These are phyloP conservation scores for Pseudomyrmex dendroicus DNA, from an alignment of 1,140 invertebrate genomes.

Conservation along the genomic window DNA sequence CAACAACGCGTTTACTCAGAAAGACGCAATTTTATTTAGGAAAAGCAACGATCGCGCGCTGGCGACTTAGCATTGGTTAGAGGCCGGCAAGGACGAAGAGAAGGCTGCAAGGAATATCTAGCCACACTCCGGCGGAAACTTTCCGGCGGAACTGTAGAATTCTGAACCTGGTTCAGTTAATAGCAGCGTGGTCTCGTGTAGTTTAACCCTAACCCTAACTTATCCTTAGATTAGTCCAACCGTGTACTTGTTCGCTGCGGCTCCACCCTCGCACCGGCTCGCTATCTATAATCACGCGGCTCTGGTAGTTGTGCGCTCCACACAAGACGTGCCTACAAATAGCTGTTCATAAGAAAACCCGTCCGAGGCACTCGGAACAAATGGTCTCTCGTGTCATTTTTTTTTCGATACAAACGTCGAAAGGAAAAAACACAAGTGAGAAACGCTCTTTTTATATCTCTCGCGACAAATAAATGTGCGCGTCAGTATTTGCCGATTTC, in stretches of 20 bases:
- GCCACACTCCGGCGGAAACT: slow-evolving; percentile 14
- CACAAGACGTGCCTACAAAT: slow-evolving; percentile 53
- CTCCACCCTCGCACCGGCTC: slow-evolving; percentile 54
- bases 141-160: slow-evolving; percentile 69
- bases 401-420: background rate
- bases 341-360: slow-evolving; percentile 27
- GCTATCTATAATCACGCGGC: slow-evolving; percentile 67
- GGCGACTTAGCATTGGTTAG: slow-evolving; percentile 13
- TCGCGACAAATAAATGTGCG: background rate
- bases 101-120: slow-evolving; percentile 55
- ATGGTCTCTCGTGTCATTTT: background rate
- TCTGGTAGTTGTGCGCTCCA: slow-evolving; percentile 59
- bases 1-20: background rate
- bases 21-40: background rate
- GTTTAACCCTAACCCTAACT: slow-evolving; percentile 74
- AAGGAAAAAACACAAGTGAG: background rate
- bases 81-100: background rate
- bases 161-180: slow-evolving; percentile 73
- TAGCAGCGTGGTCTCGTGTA: slow-evolving; percentile 71
- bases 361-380: background rate
- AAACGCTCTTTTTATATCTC: no score
- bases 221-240: slow-evolving; percentile 77
- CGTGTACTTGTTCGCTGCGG: slow-evolving; percentile 65
- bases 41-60: slow-evolving; percentile 1
- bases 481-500: slow-evolving; percentile 28